These are phyloP conservation scores for Lycorma delicatula DNA, from an alignment of 1,140 invertebrate species.

Conservation along the genomic window DNA sequence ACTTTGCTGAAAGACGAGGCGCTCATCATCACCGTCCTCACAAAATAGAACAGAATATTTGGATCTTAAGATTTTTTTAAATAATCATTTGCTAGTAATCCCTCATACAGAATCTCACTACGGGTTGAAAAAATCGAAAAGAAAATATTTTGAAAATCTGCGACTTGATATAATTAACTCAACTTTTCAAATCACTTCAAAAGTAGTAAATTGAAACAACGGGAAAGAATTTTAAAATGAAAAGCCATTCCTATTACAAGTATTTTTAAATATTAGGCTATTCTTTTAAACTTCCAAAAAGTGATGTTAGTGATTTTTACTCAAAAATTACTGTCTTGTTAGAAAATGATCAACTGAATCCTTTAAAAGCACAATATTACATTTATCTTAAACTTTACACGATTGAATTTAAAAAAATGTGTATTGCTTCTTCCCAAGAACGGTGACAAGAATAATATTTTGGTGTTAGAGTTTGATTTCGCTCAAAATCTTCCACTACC, in stretches of 20 bases:
- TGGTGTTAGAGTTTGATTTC: conserved; percentile 20
- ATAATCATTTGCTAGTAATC: too few relatives aligned
- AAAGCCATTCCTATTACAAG: conserved; percentile 15
- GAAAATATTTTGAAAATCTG: too few relatives aligned
- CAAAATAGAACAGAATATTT: too few relatives aligned
- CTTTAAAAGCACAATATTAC: neutral
- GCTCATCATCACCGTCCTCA: too few relatives aligned
- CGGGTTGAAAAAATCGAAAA: too few relatives aligned
- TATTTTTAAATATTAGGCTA: conserved; percentile 13
- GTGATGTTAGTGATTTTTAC: conserved; percentile 16
- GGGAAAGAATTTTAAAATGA: conserved; percentile 5
- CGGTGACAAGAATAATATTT: neutral
- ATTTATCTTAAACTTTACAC: conserved; percentile 1
- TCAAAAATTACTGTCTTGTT: neutral
- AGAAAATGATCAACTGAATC: neutral
- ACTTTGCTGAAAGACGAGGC: too few relatives aligned
- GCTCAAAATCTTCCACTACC: conserved; percentile 17
- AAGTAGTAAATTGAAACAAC: too few relatives aligned
- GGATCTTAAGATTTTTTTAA: too few relatives aligned
- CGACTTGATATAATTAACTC: too few relatives aligned
- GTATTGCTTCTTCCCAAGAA: neutral
- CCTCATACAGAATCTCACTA: too few relatives aligned
- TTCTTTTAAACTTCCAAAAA: conserved; percentile 14
- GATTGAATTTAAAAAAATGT: neutral
- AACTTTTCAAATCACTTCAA: too few relatives aligned